These are phyloP conservation scores for Turdus rufiventris DNA, from an alignment of 2,113 vertebrate genomes.

Conservation along the genomic window DNA sequence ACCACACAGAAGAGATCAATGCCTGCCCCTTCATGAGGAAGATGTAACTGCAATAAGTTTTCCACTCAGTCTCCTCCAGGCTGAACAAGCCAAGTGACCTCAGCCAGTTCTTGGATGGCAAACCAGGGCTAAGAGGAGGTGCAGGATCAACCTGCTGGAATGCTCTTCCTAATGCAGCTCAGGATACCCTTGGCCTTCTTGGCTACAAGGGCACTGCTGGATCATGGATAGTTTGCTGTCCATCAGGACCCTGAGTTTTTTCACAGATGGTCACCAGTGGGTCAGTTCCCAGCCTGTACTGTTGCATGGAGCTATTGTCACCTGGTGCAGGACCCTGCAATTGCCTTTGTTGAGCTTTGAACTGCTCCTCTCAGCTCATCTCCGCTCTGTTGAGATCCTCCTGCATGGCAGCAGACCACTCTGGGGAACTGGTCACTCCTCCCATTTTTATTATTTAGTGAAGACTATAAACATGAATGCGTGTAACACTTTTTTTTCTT, in stretches of 20 bases:
- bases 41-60: neutral
- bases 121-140: neutral
- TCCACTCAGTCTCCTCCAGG: neutral
- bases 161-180: neutral
- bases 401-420: neutral
- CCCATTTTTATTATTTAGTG: neutral
- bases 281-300: neutral
- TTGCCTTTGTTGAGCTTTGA: neutral
- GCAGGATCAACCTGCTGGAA: neutral
- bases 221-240: neutral
- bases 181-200: neutral
- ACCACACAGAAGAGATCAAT: neutral
- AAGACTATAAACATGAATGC: neutral
- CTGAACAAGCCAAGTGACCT: neutral
- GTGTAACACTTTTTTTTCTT: neutral
- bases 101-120: neutral
- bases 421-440: neutral
- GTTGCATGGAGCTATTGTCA: neutral
- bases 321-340: neutral
- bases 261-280: neutral
- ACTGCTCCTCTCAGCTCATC: neutral
- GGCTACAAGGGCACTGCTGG: neutral
- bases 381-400: neutral
- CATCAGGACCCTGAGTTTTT: neutral
- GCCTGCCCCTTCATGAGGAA: neutral